Conservation (phyloP, 2,797 vertebrate genomes). For the Cygnus olor region DNA sequence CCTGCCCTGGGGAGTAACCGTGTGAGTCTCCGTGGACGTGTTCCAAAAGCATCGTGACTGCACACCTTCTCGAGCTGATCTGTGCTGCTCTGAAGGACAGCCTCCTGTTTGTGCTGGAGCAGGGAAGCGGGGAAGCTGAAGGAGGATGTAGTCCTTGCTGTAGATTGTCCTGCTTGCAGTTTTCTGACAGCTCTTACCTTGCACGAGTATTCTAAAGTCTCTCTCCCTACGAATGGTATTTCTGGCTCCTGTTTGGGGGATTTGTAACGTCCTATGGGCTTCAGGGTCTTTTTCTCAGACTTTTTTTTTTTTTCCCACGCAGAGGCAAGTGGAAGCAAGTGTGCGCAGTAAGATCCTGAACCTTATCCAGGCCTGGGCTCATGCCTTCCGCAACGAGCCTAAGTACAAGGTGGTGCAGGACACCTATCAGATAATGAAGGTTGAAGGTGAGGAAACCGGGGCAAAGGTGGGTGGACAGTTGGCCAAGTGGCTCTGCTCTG, state of each 20-base stretch:
- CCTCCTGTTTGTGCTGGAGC: not conserved
- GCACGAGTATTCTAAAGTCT: not conserved
- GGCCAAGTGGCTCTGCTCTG: not conserved
- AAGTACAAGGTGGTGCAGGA: constrained; percentile 99
- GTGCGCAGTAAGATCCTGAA: constrained; percentile 96
- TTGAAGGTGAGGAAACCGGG: constrained; percentile 87
- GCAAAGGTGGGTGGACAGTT: not conserved
- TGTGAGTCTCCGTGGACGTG: accelerated
- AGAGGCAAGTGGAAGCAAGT: constrained; percentile 93
- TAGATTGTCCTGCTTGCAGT: not conserved
- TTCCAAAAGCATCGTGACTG: not conserved
- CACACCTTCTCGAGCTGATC: not conserved
- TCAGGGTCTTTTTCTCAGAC: not conserved
- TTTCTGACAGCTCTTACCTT: not conserved
- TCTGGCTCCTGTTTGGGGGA: not conserved
- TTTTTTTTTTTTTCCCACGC: not conserved
- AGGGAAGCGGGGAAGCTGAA: not conserved
- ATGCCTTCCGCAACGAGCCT: constrained; percentile 97
- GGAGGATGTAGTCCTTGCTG: not conserved
- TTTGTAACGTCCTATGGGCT: not conserved
- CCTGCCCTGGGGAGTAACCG: accelerated
- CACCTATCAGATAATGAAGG: constrained; percentile 99
- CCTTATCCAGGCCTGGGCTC: constrained; percentile 97
- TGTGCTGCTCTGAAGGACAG: accelerated
- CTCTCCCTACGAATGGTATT: not conserved